Evolutionary conservation across 64 coral and sea anemone genomes (phyloP).

Genomic region (Cladopsammia gracilis): DNA sequence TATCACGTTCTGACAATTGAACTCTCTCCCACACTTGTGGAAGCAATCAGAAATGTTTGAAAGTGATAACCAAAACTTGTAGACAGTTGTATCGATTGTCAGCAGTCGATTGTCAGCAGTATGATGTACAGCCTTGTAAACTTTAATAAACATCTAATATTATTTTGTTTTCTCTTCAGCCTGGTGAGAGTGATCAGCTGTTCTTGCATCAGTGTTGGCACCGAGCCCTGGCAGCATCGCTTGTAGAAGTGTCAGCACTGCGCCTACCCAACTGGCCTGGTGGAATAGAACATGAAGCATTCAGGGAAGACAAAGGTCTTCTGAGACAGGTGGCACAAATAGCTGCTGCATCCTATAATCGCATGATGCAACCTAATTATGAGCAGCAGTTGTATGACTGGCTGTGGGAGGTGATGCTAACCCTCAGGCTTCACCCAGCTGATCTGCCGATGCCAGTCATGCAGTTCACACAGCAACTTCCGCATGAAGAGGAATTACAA

Average conservation of each 20-base stretch:
- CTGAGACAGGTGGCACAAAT: constrained; percentile 90
- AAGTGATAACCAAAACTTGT: no score
- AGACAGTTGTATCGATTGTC: no score
- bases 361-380: constrained; percentile 87
- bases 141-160: neutral
- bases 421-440: constrained; percentile 76
- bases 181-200: constrained; percentile 79
- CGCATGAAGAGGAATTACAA: constrained; percentile 17
- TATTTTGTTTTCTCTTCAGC: constrained; percentile 39
- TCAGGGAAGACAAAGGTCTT: constrained; percentile 82
- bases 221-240: constrained; percentile 77
- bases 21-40: no score
- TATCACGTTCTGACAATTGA: no score
- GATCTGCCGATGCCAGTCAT: constrained; percentile 84
- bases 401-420: constrained; percentile 92
- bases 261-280: constrained; percentile 88
- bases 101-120: neutral
- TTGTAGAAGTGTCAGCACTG: constrained; percentile 91
- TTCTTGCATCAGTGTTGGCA: constrained; percentile 92
- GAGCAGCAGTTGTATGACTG: constrained; percentile 95
- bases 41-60: no score
- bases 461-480: constrained; percentile 40
- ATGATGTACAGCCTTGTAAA: no score
- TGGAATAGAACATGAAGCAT: constrained; percentile 88
- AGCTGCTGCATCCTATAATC: constrained; percentile 87